These are phyloP conservation scores for Phainopepla nitens DNA, from an alignment of 2,113 vertebrate genomes.

Conservation along the genomic window DNA sequence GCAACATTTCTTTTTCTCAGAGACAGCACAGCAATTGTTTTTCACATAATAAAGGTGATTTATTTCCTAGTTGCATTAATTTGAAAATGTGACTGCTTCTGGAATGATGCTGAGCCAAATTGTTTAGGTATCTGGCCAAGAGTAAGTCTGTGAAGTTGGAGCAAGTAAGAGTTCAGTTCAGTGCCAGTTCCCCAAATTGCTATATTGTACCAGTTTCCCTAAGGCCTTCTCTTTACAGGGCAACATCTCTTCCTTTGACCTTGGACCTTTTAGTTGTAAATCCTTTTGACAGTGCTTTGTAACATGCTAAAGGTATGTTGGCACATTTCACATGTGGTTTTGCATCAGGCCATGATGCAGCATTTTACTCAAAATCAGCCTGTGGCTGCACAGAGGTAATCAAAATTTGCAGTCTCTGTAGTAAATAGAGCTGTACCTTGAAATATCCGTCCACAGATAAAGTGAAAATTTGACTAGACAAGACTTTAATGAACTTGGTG, in stretches of 20 bases:
- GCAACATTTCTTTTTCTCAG: neutral
- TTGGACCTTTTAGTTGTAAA: neutral
- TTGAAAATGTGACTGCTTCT: neutral
- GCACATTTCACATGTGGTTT: neutral
- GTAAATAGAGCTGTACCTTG: neutral
- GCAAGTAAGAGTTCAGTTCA: neutral
- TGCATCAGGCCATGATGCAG: neutral
- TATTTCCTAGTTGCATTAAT: neutral
- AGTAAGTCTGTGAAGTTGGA: neutral
- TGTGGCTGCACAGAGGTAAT: neutral
- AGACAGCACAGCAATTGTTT: neutral
- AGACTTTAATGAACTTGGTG: neutral
- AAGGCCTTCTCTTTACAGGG: neutral
- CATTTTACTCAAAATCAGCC: neutral
- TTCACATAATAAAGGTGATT: neutral
- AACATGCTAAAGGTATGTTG: neutral
- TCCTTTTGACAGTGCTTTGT: neutral
- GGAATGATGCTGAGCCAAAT: neutral
- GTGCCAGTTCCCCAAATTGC: neutral
- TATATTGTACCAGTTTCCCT: neutral
- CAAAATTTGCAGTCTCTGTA: neutral
- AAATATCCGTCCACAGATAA: neutral
- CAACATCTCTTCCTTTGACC: neutral
- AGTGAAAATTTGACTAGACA: neutral
- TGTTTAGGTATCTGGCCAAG: neutral